phyloP scores from a whole-genome alignment of 2,113 vertebrate species.

The Electrona antarctica region DNA sequence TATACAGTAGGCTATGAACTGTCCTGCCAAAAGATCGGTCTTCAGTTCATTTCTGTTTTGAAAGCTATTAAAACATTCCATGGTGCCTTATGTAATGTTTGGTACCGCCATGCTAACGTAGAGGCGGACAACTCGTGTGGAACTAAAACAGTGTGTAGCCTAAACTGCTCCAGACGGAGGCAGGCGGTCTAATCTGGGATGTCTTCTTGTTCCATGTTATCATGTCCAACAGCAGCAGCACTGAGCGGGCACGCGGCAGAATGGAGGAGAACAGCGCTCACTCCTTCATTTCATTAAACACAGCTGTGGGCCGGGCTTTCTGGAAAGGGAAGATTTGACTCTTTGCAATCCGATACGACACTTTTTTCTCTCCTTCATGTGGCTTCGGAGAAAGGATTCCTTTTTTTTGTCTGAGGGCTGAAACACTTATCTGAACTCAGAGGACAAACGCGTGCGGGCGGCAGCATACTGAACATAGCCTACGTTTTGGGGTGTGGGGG shows the following conservation, averaged over 20 bases:
- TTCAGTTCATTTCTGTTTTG: background rate
- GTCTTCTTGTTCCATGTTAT: conserved; percentile 18
- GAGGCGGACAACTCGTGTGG: conserved; percentile 2
- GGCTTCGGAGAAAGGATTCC: conserved; percentile 22
- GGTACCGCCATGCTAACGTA: conserved; percentile 26
- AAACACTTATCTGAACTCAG: no score
- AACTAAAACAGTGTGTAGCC: background rate
- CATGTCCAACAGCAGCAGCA: background rate
- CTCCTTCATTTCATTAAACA: conserved; percentile 18
- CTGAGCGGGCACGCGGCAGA: background rate
- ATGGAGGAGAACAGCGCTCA: background rate
- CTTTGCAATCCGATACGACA: conserved; percentile 60
- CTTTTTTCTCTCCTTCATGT: conserved; percentile 32
- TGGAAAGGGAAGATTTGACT: conserved; percentile 39
- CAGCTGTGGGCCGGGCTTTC: conserved; percentile 65
- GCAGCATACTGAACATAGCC: background rate
- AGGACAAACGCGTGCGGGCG: conserved; percentile 4
- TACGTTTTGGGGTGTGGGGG: conserved; percentile 25
- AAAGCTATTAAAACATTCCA: background rate
- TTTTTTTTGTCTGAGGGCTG: background rate
- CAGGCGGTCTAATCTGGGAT: conserved; percentile 16
- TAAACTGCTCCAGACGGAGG: no score
- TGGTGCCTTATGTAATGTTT: conserved; percentile 23
- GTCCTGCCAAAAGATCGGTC: conserved; percentile 12
- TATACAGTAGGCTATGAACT: background rate